Base-by-base conservation (phyloP, 37 sponge, comb jelly and placozoan genomes). In the Spongilla lacustris region DNA sequence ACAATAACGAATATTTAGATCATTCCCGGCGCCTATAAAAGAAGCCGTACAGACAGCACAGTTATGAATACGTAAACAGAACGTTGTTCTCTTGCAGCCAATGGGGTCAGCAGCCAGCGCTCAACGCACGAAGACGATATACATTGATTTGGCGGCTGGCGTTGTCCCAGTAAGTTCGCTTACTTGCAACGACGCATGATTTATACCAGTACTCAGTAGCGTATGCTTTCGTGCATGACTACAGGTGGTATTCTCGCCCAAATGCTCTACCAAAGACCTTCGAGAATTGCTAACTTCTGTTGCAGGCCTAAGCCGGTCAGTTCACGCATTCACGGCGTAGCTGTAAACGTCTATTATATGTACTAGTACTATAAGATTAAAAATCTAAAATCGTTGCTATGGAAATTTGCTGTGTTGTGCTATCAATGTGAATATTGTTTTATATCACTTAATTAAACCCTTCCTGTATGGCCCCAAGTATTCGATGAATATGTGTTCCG, bases 271-370 rank as follows among this genome's bases (percentile, higher is more conserved):
- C 26, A 31, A 24, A 33, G 93, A 92, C n/a, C 38, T 92, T 30
- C 84, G 73, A 71, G 93, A 92, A n/a, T 76, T 88, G 50, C 77
- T 92, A 0, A 30, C 78, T 33, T 79, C 85, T 35, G 81, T 81
- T 24, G 93, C 89, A 4, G 85, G 85, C 14, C 68, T 92, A 17
- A 92, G 67, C 76, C 83, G 82, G 93, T 88, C 76, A 66, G 84
- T 78, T n/a, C 29, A 22, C 48, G 67, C 21, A 34, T 14, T 50
- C 34, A 9, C 50, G 2, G 32, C 25, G 58, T 83, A 27, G 32
- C 70, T 37, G 72, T 26, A 36, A 36, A 36, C 50, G 34, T 74
- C 21, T 1, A 27, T 38, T 2, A 4, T n/a, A n/a, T n/a, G n/a
- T n/a, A n/a, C n/a, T n/a, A n/a, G n/a, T n/a, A n/a, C n/a, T n/a